Evolutionary conservation across 2,888 invertebrate genomes (phyloP).

Genomic region (Sipha maydis): DNA sequence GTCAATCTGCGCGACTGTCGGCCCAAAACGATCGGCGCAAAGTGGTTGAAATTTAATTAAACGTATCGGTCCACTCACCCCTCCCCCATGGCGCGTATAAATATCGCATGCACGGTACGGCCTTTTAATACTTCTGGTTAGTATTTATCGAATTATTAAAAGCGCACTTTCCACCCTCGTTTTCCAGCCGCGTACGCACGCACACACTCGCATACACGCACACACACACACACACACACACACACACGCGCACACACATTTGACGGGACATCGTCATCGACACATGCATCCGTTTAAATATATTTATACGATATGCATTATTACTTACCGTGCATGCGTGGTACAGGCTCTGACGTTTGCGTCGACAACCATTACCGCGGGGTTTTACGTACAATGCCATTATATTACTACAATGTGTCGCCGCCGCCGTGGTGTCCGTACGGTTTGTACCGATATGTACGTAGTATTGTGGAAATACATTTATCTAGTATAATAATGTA

Average conservation of each 20-base stretch:
- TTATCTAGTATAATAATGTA: background rate
- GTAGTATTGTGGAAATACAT: background rate
- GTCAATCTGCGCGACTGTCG: slow-evolving; percentile 26
- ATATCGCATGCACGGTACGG: background rate
- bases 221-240: background rate
- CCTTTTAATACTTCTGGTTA: slow-evolving; percentile 52
- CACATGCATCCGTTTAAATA: background rate
- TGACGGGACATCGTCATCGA: background rate
- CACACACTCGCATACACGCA: background rate
- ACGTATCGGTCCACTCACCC: slow-evolving; percentile 8
- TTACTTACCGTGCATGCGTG: background rate
- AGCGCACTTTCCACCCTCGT: background rate
- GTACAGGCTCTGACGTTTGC: background rate
- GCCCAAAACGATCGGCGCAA: slow-evolving; percentile 17
- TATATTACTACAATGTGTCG: background rate
- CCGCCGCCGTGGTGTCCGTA: background rate
- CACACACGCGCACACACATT: background rate
- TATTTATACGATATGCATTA: background rate
- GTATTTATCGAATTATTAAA: slow-evolving; percentile 41
- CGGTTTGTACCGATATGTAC: background rate
- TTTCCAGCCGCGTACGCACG: background rate
- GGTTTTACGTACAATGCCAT: background rate
- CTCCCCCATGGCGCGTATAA: background rate
- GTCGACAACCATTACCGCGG: background rate
- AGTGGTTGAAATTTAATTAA: slow-evolving; percentile 59